These are phyloP conservation scores for Taenioides sp. DNA, from an alignment of 2,797 vertebrate species.

Conservation along the genomic window DNA sequence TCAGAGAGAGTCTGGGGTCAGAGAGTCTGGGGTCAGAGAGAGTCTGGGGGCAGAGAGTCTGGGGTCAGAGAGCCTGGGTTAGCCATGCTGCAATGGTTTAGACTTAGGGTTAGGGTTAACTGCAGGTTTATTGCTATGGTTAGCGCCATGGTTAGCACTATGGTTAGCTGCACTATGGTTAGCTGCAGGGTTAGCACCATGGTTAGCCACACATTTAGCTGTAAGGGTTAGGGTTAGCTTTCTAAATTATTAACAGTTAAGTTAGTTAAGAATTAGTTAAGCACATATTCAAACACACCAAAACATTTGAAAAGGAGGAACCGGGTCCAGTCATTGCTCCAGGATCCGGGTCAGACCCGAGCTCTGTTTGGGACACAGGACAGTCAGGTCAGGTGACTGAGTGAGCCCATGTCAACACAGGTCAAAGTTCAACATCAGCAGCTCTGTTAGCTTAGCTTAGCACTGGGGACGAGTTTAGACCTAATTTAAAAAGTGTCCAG, in stretches of 20 bases:
- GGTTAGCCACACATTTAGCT: neutral
- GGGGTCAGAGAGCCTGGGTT: neutral
- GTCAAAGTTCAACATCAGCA: neutral
- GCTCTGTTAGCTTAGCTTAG: too few relatives aligned
- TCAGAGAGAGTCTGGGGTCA: too few relatives aligned
- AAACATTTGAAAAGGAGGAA: neutral
- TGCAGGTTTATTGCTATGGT: neutral
- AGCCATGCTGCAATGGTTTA: neutral
- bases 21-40: too few relatives aligned
- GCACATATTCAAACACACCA: neutral
- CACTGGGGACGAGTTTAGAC: too few relatives aligned
- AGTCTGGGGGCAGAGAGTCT: too few relatives aligned
- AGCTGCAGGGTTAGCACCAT: neutral
- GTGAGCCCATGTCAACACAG: too few relatives aligned
- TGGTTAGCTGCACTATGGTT: neutral
- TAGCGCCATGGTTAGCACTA: neutral
- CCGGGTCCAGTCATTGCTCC: neutral
- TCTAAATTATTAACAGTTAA: neutral
- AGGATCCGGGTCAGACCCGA: conserved; percentile 1
- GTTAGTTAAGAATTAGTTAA: neutral
- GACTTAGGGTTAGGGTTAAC: neutral
- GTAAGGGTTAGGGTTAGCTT: neutral
- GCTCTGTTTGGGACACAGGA: conserved; percentile 6
- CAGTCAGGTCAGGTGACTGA: neutral
- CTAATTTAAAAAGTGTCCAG: too few relatives aligned